A percentile compares a stretch with the other conserved stretches of the same genome.
Conservation (phyloP, 2,888 invertebrate genomes). For the Heteromyza rotundicornis region DNA sequence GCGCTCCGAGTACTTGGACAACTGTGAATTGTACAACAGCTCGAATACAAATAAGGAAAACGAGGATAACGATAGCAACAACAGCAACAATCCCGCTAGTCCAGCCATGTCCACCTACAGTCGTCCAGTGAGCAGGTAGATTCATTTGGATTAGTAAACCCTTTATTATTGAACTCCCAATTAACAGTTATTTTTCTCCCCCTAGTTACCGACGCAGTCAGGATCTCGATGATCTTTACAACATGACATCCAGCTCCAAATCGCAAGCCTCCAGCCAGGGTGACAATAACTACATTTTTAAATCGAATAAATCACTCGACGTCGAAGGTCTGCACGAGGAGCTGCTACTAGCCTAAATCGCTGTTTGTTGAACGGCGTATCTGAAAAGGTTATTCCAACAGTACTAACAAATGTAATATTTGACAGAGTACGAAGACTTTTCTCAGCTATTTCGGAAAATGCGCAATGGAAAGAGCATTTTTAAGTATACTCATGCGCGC, state of each 20-base stretch:
- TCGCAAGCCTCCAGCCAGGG: conserved; percentile 57
- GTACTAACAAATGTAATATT: too few relatives aligned
- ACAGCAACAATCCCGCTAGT: conserved; percentile 55
- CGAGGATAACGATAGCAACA: conserved; percentile 55
- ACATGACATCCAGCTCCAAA: conserved; percentile 60
- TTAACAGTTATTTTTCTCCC: not conserved
- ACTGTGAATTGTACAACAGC: conserved; percentile 64
- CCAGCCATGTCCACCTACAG: conserved; percentile 60
- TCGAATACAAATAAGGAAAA: conserved; percentile 60
- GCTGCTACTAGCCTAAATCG: conserved; percentile 46
- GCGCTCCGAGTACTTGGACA: conserved; percentile 74
- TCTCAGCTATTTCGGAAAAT: too few relatives aligned
- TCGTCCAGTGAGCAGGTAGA: conserved; percentile 63
- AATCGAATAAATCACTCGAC: conserved; percentile 55
- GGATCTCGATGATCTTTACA: conserved; percentile 66
- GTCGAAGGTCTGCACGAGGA: conserved; percentile 47
- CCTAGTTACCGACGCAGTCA: conserved; percentile 64
- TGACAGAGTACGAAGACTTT: too few relatives aligned
- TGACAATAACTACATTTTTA: conserved; percentile 47
- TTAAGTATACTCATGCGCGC: too few relatives aligned
- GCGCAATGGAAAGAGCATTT: too few relatives aligned
- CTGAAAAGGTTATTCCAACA: too few relatives aligned
- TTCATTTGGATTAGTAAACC: not conserved
- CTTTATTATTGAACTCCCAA: not conserved
- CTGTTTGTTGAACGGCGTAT: too few relatives aligned